phyloP scores from a whole-genome alignment of 2,888 invertebrate species.

The Dasysyrphus tricinctus region DNA sequence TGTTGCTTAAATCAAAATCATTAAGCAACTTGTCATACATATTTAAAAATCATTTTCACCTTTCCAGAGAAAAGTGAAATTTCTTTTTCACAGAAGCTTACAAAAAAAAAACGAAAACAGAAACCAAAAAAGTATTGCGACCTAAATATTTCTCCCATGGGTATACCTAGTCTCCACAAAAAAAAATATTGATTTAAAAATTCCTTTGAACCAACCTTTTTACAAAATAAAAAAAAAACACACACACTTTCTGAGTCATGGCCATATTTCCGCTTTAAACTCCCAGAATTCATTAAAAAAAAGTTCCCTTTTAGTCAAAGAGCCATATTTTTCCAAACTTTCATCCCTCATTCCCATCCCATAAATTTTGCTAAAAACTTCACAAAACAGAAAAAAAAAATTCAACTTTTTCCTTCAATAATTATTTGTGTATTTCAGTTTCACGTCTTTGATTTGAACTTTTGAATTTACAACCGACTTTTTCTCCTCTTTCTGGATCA shows the following conservation, averaged over 20 bases:
- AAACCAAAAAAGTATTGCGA: too few relatives aligned
- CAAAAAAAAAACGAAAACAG: too few relatives aligned
- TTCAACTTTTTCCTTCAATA: conserved; percentile 19
- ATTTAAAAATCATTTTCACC: too few relatives aligned
- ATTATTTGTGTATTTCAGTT: conserved; percentile 34
- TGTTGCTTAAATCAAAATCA: too few relatives aligned
- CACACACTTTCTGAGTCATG: background rate
- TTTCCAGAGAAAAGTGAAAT: too few relatives aligned
- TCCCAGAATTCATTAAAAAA: background rate
- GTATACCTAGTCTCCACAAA: too few relatives aligned
- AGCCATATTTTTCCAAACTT: conserved; percentile 13
- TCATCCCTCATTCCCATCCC: background rate
- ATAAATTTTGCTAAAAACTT: conserved; percentile 22
- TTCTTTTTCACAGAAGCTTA: too few relatives aligned
- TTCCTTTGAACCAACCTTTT: background rate
- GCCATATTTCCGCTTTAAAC: conserved; percentile 3
- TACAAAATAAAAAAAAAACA: background rate
- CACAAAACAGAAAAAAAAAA: conserved; percentile 4
- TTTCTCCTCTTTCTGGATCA: conserved; percentile 34
- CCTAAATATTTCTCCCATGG: too few relatives aligned
- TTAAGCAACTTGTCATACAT: too few relatives aligned
- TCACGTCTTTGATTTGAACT: conserved; percentile 42
- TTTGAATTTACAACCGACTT: conserved; percentile 7
- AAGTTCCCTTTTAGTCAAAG: conserved; percentile 12
- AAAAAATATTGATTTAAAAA: too few relatives aligned